Evolutionary conservation across 2,113 vertebrate genomes (phyloP).

Genomic region (Corydoras sp.): DNA sequence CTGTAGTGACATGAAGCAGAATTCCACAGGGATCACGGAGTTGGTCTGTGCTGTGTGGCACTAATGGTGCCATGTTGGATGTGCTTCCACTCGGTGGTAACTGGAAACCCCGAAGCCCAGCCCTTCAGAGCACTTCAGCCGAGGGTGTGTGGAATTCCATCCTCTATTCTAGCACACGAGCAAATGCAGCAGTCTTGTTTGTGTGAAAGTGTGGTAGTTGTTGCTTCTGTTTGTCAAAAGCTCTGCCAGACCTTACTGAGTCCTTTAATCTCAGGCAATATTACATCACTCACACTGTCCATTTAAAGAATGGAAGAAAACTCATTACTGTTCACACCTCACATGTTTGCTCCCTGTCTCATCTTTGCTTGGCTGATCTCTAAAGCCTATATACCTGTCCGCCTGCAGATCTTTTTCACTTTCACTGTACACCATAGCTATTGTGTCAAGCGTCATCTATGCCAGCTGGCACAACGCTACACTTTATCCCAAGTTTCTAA

Average conservation of each 20-base stretch:
- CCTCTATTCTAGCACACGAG: conserved; percentile 31
- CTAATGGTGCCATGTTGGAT: neutral
- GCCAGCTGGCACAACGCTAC: conserved; percentile 40
- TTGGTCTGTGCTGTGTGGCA: conserved; percentile 13
- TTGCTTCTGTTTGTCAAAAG: conserved; percentile 45
- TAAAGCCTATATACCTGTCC: conserved; percentile 12
- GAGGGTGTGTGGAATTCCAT: conserved; percentile 39
- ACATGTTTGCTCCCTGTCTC: conserved; percentile 4
- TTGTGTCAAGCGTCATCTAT: conserved; percentile 7
- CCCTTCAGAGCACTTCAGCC: conserved; percentile 26
- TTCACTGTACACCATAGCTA: neutral
- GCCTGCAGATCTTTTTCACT: conserved; percentile 22
- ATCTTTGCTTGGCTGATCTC: conserved; percentile 4
- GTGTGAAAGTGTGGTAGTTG: conserved; percentile 45
- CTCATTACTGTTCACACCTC: conserved; percentile 5
- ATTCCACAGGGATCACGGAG: neutral
- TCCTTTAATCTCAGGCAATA: conserved; percentile 36
- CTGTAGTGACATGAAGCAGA: neutral
- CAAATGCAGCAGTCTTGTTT: conserved; percentile 21
- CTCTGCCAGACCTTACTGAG: conserved; percentile 39
- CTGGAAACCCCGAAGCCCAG: conserved; percentile 33
- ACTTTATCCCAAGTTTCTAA: conserved; percentile 25
- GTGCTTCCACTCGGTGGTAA: conserved; percentile 21
- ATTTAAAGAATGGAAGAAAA: conserved; percentile 18
- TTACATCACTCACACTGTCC: conserved; percentile 14